Evolutionary conservation across 2,113 vertebrate genomes (phyloP), one percentile per base, ranked within the genome.

Genomic region (Orthonyx spaldingii): DNA sequence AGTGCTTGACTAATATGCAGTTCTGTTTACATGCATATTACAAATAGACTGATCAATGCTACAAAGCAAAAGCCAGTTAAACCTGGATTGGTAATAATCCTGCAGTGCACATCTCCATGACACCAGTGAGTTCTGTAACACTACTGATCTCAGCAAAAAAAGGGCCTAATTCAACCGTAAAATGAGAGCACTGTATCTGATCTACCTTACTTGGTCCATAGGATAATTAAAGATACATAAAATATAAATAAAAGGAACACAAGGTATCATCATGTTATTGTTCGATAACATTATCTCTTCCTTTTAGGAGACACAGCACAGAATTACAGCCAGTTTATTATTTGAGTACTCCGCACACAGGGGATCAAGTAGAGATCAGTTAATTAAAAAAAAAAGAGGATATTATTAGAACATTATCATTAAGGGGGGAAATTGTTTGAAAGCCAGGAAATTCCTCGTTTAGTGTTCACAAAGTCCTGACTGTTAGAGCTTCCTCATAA

Each of bases 401-500:
- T 79, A 93, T 94, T 96, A 83, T 96, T 91, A 90, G 82, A 96
- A 90, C 66, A 70, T 52, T 42, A 39, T 95, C 63, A 91, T 93
- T 94, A 88, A 83, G 3, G 32, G 61, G 84, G 93, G 87, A 89
- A 93, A 85, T 85, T 77, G 55, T 90, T 96, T 96, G 87, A 96
- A 97, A 96, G 84, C 66, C 93, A 93, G 93, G 93, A 96, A 97
- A 90, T 94, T 96, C 91, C 75, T 95, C 11, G 0, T 77, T 90
- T 47, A 93, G 88, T 89, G 95, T 88, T 91, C 71, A 89, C 47
- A 70, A 64, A 84, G 52, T 70, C 72, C 77, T 87, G 68, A 92
- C 85, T 0, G 3, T 39, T 87, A 37, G n/a, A 78, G 33, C 63
- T 95, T 94, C 91, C 87, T 94, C 71, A 70, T 93, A 52, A 74